Conservation (phyloP, 2,888 invertebrate genomes). For the Tenthredo mesomela region DNA sequence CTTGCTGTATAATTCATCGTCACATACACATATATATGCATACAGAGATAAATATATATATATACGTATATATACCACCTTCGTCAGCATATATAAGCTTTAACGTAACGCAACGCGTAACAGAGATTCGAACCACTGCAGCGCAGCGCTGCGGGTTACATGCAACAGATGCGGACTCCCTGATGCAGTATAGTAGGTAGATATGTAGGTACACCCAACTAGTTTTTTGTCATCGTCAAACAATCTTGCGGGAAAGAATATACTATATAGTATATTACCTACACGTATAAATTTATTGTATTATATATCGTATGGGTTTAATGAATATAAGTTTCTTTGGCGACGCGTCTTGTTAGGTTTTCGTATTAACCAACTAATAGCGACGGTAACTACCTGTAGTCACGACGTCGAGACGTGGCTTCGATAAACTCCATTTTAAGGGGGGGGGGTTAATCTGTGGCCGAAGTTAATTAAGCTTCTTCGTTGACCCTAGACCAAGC, state of each 20-base stretch:
- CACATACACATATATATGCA: slow-evolving; percentile 52
- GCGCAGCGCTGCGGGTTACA: slow-evolving; percentile 20
- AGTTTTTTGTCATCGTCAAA: slow-evolving; percentile 46
- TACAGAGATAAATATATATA: too few species aligned
- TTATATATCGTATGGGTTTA: not conserved
- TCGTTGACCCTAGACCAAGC: slow-evolving; percentile 30
- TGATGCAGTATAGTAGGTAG: not conserved
- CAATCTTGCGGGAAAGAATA: slow-evolving; percentile 13
- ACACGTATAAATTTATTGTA: not conserved
- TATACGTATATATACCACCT: not conserved
- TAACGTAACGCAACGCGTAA: slow-evolving; percentile 45
- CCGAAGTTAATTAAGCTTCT: slow-evolving; percentile 53
- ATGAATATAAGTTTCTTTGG: slow-evolving; percentile 9
- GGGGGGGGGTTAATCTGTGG: slow-evolving; percentile 50
- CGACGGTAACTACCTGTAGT: slow-evolving; percentile 47
- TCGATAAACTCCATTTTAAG: slow-evolving; percentile 19
- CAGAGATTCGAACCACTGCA: slow-evolving; percentile 28
- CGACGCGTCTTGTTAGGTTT: slow-evolving; percentile 38
- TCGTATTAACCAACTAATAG: slow-evolving; percentile 28
- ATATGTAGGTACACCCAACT: not conserved
- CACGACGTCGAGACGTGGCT: slow-evolving; percentile 28
- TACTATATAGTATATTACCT: too few species aligned
- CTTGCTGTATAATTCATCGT: slow-evolving; percentile 66
- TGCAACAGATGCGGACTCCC: slow-evolving; percentile 33
- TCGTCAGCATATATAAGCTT: slow-evolving; percentile 30